phyloP scores from a whole-genome alignment of 2,888 invertebrate species.

The Troilus luridus region DNA sequence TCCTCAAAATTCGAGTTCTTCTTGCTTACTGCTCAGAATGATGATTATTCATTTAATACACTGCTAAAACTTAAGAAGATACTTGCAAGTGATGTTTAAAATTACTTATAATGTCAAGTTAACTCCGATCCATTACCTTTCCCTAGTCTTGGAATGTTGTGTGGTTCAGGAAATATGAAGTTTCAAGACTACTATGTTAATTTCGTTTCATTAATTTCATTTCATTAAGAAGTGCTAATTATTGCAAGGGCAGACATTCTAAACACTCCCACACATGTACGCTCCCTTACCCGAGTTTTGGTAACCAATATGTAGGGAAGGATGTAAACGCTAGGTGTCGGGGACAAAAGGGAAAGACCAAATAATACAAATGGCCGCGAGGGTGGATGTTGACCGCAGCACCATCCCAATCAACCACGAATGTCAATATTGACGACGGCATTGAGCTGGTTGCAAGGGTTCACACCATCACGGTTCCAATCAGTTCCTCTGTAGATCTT shows the following conservation, averaged over 20 bases:
- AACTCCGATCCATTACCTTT: not conserved
- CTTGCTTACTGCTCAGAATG: no score
- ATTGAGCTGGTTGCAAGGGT: constrained; percentile 22
- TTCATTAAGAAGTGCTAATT: not conserved
- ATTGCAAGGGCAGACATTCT: not conserved
- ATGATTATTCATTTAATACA: no score
- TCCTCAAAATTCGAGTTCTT: no score
- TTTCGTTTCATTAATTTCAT: not conserved
- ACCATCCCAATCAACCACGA: constrained; percentile 43
- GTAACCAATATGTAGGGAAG: not conserved
- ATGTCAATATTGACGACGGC: not conserved
- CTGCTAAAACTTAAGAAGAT: no score
- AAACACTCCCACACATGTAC: not conserved
- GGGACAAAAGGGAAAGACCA: constrained; percentile 12
- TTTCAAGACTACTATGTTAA: not conserved
- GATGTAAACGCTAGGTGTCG: not conserved
- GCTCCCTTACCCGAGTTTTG: not conserved
- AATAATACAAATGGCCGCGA: constrained; percentile 30
- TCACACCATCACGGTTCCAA: constrained; percentile 33
- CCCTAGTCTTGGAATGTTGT: not conserved
- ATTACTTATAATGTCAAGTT: not conserved
- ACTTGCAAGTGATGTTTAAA: not conserved
- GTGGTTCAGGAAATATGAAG: not conserved
- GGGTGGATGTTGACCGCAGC: constrained; percentile 26
- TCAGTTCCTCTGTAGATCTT: not conserved